phyloP scores from a whole-genome alignment of 2,888 invertebrate genomes.

The Scaptomyza polygonia region DNA sequence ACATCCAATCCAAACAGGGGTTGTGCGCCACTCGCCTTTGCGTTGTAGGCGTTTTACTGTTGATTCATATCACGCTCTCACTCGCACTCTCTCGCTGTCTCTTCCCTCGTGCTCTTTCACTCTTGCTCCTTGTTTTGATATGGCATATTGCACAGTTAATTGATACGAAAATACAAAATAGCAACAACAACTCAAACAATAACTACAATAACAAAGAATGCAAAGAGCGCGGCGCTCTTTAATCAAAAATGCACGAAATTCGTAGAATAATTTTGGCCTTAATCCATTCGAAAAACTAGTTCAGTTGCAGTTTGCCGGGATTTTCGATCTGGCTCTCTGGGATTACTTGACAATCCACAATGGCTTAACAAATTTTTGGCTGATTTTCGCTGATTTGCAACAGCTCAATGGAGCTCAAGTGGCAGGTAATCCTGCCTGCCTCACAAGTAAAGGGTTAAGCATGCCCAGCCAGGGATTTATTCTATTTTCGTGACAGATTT shows the following conservation, averaged over 20 bases:
- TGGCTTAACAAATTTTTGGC: constrained; percentile 46
- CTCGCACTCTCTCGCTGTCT: constrained; percentile 13
- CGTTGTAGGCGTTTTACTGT: constrained; percentile 53
- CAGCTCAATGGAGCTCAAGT: constrained; percentile 74
- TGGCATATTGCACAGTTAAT: constrained; percentile 54
- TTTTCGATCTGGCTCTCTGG: constrained; percentile 28
- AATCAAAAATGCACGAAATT: constrained; percentile 42
- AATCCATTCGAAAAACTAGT: constrained; percentile 65
- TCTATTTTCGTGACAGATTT: constrained; percentile 66
- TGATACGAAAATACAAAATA: constrained; percentile 38
- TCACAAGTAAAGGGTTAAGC: constrained; percentile 66
- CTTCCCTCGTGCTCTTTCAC: constrained; percentile 4
- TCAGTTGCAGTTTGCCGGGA: constrained; percentile 46
- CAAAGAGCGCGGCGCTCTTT: constrained; percentile 11
- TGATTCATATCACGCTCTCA: constrained; percentile 18
- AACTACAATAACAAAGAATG: background rate
- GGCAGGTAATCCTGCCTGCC: constrained; percentile 62
- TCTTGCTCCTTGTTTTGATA: constrained; percentile 45
- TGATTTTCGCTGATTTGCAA: constrained; percentile 65
- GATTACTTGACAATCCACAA: constrained; percentile 60
- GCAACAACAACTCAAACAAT: constrained; percentile 5
- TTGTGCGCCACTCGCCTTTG: constrained; percentile 36
- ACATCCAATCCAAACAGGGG: constrained; percentile 82
- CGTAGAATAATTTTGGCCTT: constrained; percentile 49
- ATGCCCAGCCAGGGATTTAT: constrained; percentile 55